These are phyloP conservation scores for Falco rusticolus DNA, from an alignment of 2,797 vertebrate species.

Conservation along the genomic window DNA sequence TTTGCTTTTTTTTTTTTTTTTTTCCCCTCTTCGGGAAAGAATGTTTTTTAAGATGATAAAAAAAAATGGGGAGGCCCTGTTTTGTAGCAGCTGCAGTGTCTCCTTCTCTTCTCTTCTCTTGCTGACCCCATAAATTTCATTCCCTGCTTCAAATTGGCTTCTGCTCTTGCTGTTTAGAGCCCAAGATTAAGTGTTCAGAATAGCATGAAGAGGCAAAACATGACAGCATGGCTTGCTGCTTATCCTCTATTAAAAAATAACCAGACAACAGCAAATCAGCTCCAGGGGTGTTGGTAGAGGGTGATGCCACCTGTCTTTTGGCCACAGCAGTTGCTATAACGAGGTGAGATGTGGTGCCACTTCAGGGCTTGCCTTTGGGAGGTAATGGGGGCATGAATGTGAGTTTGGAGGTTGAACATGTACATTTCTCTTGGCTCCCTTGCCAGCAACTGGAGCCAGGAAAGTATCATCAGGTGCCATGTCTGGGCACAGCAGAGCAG, in stretches of 20 bases:
- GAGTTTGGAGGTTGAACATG: background rate
- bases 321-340: conserved; percentile 5
- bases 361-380: background rate
- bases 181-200: conserved; percentile 28
- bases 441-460: conserved; percentile 21
- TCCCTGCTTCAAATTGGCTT: background rate
- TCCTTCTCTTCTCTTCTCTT: background rate
- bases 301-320: conserved; percentile 42
- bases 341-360: conserved; percentile 15
- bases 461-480: background rate
- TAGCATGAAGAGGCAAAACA: conserved; percentile 6
- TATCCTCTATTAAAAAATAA: conserved; percentile 60
- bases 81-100: background rate
- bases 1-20: background rate
- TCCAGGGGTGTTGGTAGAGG: background rate
- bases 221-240: background rate
- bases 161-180: background rate
- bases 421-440: background rate
- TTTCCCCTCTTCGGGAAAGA: background rate
- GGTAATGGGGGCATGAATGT: background rate
- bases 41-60: background rate
- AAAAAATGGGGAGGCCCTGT: background rate
- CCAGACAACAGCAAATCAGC: conserved; percentile 35
- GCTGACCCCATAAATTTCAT: background rate
- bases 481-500: background rate